phyloP scores from a whole-genome alignment of 2,113 vertebrate species.

The Indri indri region DNA sequence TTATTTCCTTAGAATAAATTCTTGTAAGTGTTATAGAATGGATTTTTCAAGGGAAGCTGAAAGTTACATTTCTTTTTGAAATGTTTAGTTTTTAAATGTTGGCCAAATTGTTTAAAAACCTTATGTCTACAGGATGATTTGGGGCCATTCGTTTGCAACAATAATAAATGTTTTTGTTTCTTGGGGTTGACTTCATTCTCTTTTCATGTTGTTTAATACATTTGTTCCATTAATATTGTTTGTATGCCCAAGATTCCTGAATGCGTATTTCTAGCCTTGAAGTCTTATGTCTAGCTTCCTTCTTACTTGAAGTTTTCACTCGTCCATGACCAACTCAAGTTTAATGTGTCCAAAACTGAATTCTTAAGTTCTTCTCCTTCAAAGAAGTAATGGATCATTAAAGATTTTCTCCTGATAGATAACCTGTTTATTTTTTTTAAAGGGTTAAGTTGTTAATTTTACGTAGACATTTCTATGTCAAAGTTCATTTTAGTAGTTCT shows the following conservation, averaged over 20 bases:
- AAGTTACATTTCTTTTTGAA: conserved; percentile 7
- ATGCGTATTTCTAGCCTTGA: background rate
- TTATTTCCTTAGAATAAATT: background rate
- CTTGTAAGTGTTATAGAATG: background rate
- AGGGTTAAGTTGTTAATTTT: background rate
- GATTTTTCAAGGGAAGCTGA: conserved; percentile 3
- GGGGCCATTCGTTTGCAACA: background rate
- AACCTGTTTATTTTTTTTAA: background rate
- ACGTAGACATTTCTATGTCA: background rate
- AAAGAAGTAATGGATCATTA: background rate
- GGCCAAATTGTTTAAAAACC: background rate
- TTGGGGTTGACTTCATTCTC: background rate
- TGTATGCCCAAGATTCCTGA: background rate
- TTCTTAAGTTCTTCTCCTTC: background rate
- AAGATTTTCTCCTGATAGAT: background rate
- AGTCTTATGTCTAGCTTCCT: background rate
- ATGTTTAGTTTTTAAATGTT: background rate
- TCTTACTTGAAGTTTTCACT: background rate
- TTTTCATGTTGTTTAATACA: background rate
- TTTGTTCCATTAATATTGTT: background rate
- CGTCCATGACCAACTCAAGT: background rate
- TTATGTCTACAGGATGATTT: background rate
- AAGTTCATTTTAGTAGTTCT: conserved; percentile 19
- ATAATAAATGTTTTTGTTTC: background rate
- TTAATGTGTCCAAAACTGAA: background rate